Evolutionary conservation across 1,140 invertebrate species (phyloP).

Genomic region (Archivesica marissinica): DNA sequence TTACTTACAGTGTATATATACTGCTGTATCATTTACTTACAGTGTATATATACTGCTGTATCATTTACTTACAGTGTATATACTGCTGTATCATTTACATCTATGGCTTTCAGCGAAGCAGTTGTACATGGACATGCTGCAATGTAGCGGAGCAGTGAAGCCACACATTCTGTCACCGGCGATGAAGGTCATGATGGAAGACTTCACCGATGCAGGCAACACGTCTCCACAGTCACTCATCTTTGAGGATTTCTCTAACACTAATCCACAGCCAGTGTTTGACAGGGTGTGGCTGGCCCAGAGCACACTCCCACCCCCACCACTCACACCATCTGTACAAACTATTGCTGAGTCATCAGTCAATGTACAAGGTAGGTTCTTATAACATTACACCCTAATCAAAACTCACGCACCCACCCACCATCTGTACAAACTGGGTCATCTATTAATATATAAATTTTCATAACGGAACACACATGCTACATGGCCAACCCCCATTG

Average conservation of each 20-base stretch:
- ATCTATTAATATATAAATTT: too few relatives aligned
- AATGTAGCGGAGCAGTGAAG: slow-evolving; percentile 9
- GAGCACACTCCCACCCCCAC: neutral
- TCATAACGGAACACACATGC: too few relatives aligned
- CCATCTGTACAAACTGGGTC: too few relatives aligned
- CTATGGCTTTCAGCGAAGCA: neutral
- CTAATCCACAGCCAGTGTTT: neutral
- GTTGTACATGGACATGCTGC: slow-evolving; percentile 10
- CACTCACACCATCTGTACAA: neutral
- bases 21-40: too few relatives aligned
- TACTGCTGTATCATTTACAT: neutral
- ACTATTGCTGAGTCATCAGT: neutral
- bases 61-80: too few relatives aligned
- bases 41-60: too few relatives aligned
- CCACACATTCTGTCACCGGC: slow-evolving; percentile 23
- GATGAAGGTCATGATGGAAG: slow-evolving; percentile 11
- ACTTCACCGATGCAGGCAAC: neutral
- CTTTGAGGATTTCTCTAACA: neutral
- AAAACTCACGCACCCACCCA: too few relatives aligned
- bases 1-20: too few relatives aligned
- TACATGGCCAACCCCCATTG: too few relatives aligned
- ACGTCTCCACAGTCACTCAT: neutral
- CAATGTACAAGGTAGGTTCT: slow-evolving; percentile 1
- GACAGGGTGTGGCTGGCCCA: neutral
- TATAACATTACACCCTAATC: too few relatives aligned